Base-by-base conservation (phyloP, 1,140 invertebrate species). In the Trachelipus rathkii region DNA sequence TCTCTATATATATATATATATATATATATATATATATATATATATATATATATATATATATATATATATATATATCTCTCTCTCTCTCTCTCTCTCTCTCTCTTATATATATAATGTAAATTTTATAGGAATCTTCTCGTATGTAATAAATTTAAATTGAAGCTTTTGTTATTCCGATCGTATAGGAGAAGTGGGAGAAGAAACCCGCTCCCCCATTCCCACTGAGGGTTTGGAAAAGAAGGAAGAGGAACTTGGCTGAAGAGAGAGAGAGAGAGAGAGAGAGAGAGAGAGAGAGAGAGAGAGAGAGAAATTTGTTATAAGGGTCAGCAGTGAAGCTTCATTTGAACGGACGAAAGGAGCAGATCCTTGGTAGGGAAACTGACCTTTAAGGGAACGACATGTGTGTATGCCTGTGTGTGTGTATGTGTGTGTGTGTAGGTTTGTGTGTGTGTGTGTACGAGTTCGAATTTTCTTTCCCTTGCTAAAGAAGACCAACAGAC, bases 11-110 rank as follows among this genome's bases (percentile, higher is more conserved):
- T 60, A 60, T 60, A 60, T 60, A 60, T 60, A 60, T 60, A 60
- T 60, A 60, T 60, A 60, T 60, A 60, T 15, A 33, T 60, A 60
- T 60, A 60, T 60, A 60, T 60, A 15, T 60, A 13, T 60, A 19
- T 15, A 19, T 60, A 15, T 60, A 19, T 60, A 60, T 60, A 60
- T 60, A 60, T 60, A 60, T 60, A 60, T 60, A 60, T 60, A 60
- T 60, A 60, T 60, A 60, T 60, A 60, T 60, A 60, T 60, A 60
- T 60, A 60, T 60, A 60, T 60, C n/a, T n/a, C n/a, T n/a, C n/a
- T n/a, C n/a, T n/a, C n/a, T n/a, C n/a, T n/a, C n/a, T n/a, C n/a
- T n/a, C n/a, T n/a, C n/a, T n/a, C n/a, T n/a, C n/a, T n/a, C n/a
- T n/a, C n/a, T n/a, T n/a, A 60, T 60, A 60, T 15, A 60, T 60